Base-by-base conservation (phyloP, 2,113 vertebrate genomes). In the Geothlypis trichas region DNA sequence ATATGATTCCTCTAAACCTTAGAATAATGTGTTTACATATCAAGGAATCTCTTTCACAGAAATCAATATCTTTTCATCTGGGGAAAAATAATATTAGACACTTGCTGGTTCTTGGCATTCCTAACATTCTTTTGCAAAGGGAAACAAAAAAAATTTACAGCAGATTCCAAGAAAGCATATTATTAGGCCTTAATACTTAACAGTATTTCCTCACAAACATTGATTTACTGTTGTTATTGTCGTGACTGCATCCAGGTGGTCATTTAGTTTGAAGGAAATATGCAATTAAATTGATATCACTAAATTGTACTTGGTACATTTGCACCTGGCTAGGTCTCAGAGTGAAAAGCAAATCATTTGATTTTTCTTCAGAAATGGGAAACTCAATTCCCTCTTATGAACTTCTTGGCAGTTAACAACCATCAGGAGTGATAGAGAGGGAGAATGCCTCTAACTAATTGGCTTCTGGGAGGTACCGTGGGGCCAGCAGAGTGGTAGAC, bases 161-260 rank as follows among this genome's bases (percentile, higher is more conserved):
- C 76, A 97, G 68, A 62, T 97, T 96, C 86, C 58, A 95, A 92
- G 85, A 67, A 16, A 89, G 26, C 27, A 27, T 84, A 83, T 93
- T 96, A 98, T 98, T 97, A 92, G 74, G 93, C 96, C 89, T 96
- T 92, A 95, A 91, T 97, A 96, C 79, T 97, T 97, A 96, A 97
- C 95, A 96, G 86, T 31, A 71, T 98, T 97, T 95, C 66, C 89
- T 95, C 87, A 74, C 52, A 84, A 94, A 93, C 92, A 96, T 93
- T 94, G 86, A 97, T 97, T 96, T 95, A 65, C 78, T 82, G 28
- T 54, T 95, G 59, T 90, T 91, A 65, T 65, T 96, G 54, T 91
- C 93, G 78, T 67, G 90, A 90, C 73, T 96, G 72, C 67, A 97
- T 97, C 89, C 94, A 97, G 92, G 95, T 96, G 92, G 95, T 87